Conservation (phyloP, 64 coral and sea anemone genomes). For the Platygyra sinensis region DNA sequence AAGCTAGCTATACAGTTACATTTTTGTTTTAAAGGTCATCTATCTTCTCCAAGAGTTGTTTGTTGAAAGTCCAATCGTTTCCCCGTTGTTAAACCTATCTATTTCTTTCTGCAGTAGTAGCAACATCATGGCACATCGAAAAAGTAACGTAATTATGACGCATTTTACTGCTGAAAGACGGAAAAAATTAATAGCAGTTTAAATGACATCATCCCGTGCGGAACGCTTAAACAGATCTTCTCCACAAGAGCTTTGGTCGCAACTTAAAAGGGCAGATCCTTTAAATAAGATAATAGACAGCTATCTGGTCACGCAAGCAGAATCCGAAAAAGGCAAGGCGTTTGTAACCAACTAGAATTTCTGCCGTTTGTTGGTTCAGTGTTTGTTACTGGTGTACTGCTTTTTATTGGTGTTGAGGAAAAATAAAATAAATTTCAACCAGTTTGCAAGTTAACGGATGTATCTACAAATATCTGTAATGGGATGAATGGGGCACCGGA, state of each 20-base stretch:
- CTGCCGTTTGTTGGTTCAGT: no score
- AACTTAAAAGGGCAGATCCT: neutral
- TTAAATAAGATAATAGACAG: neutral
- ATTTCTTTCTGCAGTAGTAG: no score
- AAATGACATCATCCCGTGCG: neutral
- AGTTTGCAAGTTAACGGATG: neutral
- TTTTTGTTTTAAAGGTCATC: no score
- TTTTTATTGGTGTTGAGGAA: neutral
- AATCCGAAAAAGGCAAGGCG: neutral
- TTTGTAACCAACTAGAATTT: neutral
- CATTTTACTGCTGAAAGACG: neutral
- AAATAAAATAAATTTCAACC: neutral
- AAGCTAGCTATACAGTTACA: no score
- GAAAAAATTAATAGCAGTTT: neutral
- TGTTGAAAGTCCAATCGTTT: no score
- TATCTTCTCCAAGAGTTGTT: no score
- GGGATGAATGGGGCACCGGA: neutral
- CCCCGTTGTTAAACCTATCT: no score
- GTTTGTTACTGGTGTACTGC: no score
- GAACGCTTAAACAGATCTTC: neutral
- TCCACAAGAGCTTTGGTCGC: neutral
- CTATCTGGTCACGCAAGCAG: neutral
- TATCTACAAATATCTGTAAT: neutral
- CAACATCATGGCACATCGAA: no score
- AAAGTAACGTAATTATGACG: no score